Base-by-base conservation (phyloP, 2,797 vertebrate species). In the Mallotus villosus region DNA sequence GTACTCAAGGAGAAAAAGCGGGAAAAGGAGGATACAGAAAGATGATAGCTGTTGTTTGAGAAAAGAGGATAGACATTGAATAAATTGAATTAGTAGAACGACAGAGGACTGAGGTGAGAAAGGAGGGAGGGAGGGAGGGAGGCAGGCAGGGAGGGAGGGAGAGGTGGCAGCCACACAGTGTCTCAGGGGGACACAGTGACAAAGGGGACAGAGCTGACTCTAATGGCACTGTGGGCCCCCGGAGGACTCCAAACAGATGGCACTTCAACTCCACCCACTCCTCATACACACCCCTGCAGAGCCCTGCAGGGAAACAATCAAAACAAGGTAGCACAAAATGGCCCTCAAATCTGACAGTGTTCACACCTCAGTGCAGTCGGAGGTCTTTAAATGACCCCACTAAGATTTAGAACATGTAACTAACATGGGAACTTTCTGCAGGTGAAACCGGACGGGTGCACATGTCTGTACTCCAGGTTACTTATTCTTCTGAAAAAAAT, bases 1-100 rank as follows among this genome's bases (percentile, higher is more conserved):
- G 70, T 1, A 51, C 49, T 51, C 49, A 51, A 3, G 49, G 14
- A 14, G 76, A 57, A 2, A 2, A 68, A 25, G 14, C 9, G 17
- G 3, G 53, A 32, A 1, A 76, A 74, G 74, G 81, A 70, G 1
- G 7, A 70, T 61, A 51, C 24, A 71, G 77, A 81, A 80, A 80
- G 83, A 80, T 83, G 83, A 85, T 84, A 79, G 81, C 73, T 78
- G 77, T 78, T 78, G 81, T 84, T 29, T 65, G 25, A 72, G 68
- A 63, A 58, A 70, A 3, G 78, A 75, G 81, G 76, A 76, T 71
- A 81, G 76, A 59, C 8, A n/a, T 68, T 60, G 70, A 14, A 58
- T 16, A 58, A 41, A 46, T 46, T 62, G 71, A 78, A 29, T 79
- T 71, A 29, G 71, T 32, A 62, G 0, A 6, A 0, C 1, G 64